Base-by-base conservation (phyloP, 2,113 vertebrate genomes). In the Addax nasomaculatus region DNA sequence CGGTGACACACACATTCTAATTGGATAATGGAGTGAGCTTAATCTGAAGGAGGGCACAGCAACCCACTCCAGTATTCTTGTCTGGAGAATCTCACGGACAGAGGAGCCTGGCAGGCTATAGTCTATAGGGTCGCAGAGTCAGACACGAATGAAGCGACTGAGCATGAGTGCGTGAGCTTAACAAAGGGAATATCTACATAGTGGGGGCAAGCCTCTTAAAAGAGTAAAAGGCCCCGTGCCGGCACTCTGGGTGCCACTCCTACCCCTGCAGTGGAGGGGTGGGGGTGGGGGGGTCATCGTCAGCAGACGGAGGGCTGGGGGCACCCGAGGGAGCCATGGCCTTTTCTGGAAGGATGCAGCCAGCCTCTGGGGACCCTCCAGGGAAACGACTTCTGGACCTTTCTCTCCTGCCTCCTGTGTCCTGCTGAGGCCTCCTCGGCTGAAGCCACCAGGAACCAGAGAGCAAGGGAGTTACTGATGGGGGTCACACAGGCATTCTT, bases 401-500 rank as follows among this genome's bases (percentile, higher is more conserved):
- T 25, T 8, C 29, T 45, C 30, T n/a, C 39, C 15, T 51, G 64
- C 55, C 5, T 5, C 36, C 81, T 19, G 12, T 2, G 4, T 79
- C 17, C 47, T 91, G 79, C 21, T 27, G 6, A 47, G 76, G 19
- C 62, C 33, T 12, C 45, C 4, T 5, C n/a, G 15, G 33, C 79
- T 53, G 62, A 79, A 49, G 45, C 19, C 47, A 2, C 27, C n/a
- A 13, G 84, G 29, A 62, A 30, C 23, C 36, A 7, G 25, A 7
- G 9, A 49, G 55, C 23, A 3, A 5, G n/a, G 51, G 17, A 58
- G 17, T 47, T 29, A 29, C 12, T 29, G 27, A 2, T 9, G n/a
- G 45, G 73, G 33, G 39, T 51, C 55, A 13, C 6, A 0, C 0
- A 3, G 85, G 15, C 4, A 1, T 49, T 33, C 36, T 45, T 53